A percentile compares a stretch with the other conserved stretches of the same genome.
These are phyloP conservation scores for Tachycineta bicolor DNA, from an alignment of 2,113 vertebrate species.

Conservation along the genomic window DNA sequence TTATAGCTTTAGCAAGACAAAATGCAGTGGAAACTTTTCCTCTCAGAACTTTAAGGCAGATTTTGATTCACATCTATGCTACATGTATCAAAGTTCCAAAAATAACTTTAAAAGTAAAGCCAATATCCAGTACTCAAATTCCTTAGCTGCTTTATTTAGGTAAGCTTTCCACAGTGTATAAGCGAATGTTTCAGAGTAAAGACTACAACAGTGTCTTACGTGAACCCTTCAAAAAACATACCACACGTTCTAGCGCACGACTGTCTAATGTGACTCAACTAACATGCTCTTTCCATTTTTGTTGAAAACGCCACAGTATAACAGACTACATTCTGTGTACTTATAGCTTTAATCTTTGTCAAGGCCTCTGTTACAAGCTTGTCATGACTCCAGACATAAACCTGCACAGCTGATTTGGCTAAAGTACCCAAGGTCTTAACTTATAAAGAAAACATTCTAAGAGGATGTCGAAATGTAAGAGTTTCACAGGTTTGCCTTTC, in stretches of 20 bases:
- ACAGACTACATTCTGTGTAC: not conserved
- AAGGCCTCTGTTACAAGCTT: not conserved
- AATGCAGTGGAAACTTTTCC: slow-evolving; percentile 37
- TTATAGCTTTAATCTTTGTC: not conserved
- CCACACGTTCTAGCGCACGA: not conserved
- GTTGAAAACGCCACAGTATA: not conserved
- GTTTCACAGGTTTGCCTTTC: not conserved
- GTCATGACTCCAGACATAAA: not conserved
- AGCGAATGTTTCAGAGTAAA: not conserved
- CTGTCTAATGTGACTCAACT: not conserved
- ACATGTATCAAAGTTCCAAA: not conserved
- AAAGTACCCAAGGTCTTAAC: not conserved
- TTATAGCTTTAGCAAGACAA: slow-evolving; percentile 35
- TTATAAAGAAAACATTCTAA: not conserved
- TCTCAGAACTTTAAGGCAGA: not conserved
- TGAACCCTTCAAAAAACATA: not conserved
- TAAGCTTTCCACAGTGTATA: not conserved
- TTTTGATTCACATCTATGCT: not conserved
- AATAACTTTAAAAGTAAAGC: slow-evolving; percentile 5
- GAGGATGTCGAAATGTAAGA: not conserved
- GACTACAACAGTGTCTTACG: not conserved
- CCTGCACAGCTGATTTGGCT: not conserved
- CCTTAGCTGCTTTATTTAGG: not conserved
- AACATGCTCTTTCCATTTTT: not conserved
- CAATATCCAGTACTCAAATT: not conserved